A percentile compares a stretch with the other conserved stretches of the same genome.
These are phyloP conservation scores for Augochlora pura DNA, from an alignment of 1,140 invertebrate species.

Conservation along the genomic window DNA sequence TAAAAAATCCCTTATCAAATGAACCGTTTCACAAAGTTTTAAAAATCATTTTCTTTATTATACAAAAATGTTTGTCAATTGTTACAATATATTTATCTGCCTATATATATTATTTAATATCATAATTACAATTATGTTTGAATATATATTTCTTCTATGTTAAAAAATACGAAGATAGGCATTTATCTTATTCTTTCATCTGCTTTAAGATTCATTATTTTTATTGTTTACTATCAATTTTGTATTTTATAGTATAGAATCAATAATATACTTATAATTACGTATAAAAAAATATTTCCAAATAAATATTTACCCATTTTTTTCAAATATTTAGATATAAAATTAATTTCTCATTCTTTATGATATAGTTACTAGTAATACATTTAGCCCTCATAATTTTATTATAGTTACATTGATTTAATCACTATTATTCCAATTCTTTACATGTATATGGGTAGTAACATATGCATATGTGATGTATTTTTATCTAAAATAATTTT, in stretches of 20 bases:
- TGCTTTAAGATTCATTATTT: not conserved
- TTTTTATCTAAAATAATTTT: no score
- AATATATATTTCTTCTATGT: no score
- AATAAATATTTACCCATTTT: not conserved
- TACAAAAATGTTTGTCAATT: not conserved
- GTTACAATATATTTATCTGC: not conserved
- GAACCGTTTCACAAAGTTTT: not conserved
- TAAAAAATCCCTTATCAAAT: no score
- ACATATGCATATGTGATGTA: no score
- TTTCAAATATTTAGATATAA: not conserved
- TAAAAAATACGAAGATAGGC: not conserved
- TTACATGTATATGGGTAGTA: not conserved
- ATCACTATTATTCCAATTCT: not conserved
- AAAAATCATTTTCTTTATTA: not conserved
- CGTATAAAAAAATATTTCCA: not conserved
- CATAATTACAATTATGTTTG: not conserved
- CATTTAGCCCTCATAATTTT: not conserved
- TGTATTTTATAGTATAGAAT: not conserved
- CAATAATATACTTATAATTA: not conserved
- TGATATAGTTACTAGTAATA: not conserved
- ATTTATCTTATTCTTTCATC: not conserved
- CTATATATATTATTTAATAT: not conserved
- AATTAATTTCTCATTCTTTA: not conserved
- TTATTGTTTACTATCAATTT: not conserved
- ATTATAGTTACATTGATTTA: not conserved